Evolutionary conservation across 2,797 vertebrate species (phyloP), one percentile per base, ranked within the genome.

Genomic region (Saguinus oedipus): DNA sequence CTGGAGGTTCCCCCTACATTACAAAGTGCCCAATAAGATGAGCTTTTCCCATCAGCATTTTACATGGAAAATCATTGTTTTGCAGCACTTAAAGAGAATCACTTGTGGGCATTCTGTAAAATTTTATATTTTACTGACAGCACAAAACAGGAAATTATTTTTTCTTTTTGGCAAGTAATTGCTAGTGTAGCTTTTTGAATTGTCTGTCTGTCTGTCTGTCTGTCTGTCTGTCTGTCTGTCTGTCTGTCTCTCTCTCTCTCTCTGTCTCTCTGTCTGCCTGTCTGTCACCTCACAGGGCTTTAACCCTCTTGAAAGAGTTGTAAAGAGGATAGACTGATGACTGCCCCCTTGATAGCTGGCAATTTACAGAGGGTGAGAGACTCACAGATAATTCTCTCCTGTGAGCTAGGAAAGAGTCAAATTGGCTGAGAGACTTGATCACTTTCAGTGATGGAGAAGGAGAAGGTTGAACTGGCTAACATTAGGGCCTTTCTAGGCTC

Each of bases 101-200:
- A 17, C 39, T 83, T 88, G 8, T 5, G 70, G 59, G n/a, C 53
- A 64, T 96, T 91, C 6, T 57, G 26, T 44, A 92, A 76, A 70
- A 50, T 48, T 82, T 97, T 88, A 80, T 39, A 20, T 95, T 94
- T 95, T 85, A 75, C 19, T 68, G 55, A 81, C 7, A 87, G 44
- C 33, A 46, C 61, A 64, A 83, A 80, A 22, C 24, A 68, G 33
- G 46, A 59, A 75, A 5, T 44, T 78, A 44, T 61, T 75, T 57
- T 81, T 76, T 59, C 17, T 27, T 20, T 87, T 46, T 94, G 82
- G 26, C 30, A 78, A 85, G 48, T 93, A 59, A 83, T 79, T 76
- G 36, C n/a, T 70, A 48, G 48, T 94, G 39, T 84, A 53, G 22
- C 59, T 81, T 90, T 44, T 88, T 86, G 83, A 86, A 86, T 57